A percentile compares a stretch with the other conserved stretches of the same genome.
Evolutionary conservation across 2,888 invertebrate species (phyloP).

Genomic region (Tineola bisselliella): DNA sequence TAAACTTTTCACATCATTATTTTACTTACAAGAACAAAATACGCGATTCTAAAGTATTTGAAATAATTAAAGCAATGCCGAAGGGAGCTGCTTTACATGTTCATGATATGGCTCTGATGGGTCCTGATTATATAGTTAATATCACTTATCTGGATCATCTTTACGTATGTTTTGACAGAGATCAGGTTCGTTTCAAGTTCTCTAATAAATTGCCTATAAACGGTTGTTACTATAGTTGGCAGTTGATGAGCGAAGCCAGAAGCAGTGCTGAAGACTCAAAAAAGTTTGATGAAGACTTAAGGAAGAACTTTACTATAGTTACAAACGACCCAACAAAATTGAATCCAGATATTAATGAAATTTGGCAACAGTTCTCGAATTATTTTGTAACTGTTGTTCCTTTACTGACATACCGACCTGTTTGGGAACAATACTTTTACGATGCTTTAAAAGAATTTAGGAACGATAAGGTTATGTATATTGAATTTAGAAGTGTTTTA

Average conservation of each 20-base stretch:
- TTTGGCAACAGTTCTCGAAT: conserved; percentile 68
- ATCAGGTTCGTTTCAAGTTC: conserved; percentile 31
- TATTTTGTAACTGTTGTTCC: conserved; percentile 65
- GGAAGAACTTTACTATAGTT: conserved; percentile 64
- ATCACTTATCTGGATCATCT: conserved; percentile 71
- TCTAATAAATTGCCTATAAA: conserved; percentile 27
- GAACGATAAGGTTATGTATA: conserved; percentile 75
- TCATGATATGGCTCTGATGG: conserved; percentile 73
- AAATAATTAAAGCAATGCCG: conserved; percentile 74
- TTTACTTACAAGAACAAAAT: conserved; percentile 70
- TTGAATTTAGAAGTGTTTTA: conserved; percentile 74
- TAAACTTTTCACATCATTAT: conserved; percentile 73
- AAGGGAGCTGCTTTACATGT: conserved; percentile 79
- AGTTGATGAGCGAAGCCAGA: conserved; percentile 51
- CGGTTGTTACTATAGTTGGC: conserved; percentile 46
- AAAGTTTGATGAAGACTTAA: conserved; percentile 61
- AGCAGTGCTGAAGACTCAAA: conserved; percentile 38
- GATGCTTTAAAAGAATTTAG: conserved; percentile 70
- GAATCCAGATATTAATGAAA: conserved; percentile 63
- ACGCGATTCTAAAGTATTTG: conserved; percentile 70
- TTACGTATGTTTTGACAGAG: conserved; percentile 54
- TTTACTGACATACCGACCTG: conserved; percentile 70
- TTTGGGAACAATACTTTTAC: conserved; percentile 74
- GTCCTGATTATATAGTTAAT: conserved; percentile 70
- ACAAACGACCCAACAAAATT: conserved; percentile 48